Conservation (phyloP, 2,797 vertebrate species). For the Rhyacichthys aspro region DNA sequence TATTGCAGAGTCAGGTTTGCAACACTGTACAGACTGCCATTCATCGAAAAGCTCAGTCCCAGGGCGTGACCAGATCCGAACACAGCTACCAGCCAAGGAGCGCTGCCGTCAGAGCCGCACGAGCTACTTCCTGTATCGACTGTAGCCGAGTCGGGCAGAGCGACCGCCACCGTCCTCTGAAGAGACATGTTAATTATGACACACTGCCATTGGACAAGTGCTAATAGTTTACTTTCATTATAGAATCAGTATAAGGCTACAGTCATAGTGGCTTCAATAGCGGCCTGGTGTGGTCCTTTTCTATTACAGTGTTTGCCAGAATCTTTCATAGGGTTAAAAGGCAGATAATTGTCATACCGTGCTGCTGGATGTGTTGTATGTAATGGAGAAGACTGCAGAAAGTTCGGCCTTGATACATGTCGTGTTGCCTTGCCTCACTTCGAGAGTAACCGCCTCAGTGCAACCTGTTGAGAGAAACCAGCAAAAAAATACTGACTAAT, state of each 20-base stretch:
- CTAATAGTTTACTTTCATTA: too few species aligned
- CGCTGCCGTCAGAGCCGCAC: conserved; percentile 72
- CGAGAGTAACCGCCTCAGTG: conserved; percentile 79
- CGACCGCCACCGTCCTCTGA: conserved; percentile 68
- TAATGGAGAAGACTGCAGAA: conserved; percentile 81
- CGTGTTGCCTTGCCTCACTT: conserved; percentile 81
- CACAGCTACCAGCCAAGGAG: conserved; percentile 71
- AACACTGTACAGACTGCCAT: conserved; percentile 76
- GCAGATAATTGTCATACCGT: conserved; percentile 48
- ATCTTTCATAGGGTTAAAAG: neutral
- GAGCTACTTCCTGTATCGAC: conserved; percentile 81
- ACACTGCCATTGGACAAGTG: too few species aligned
- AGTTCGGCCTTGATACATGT: conserved; percentile 89
- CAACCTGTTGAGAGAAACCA: conserved; percentile 55
- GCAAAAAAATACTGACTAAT: neutral
- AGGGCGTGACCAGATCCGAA: conserved; percentile 84
- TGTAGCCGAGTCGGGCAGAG: conserved; percentile 77
- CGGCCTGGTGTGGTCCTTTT: too few species aligned
- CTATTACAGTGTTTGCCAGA: too few species aligned
- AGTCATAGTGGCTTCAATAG: too few species aligned
- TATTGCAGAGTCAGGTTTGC: conserved; percentile 81
- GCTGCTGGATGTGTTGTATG: conserved; percentile 71
- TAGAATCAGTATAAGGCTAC: too few species aligned
- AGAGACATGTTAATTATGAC: conserved; percentile 8
- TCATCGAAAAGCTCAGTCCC: conserved; percentile 82